phyloP scores from a whole-genome alignment of 1,140 invertebrate genomes.

The Latrodectus geometricus region DNA sequence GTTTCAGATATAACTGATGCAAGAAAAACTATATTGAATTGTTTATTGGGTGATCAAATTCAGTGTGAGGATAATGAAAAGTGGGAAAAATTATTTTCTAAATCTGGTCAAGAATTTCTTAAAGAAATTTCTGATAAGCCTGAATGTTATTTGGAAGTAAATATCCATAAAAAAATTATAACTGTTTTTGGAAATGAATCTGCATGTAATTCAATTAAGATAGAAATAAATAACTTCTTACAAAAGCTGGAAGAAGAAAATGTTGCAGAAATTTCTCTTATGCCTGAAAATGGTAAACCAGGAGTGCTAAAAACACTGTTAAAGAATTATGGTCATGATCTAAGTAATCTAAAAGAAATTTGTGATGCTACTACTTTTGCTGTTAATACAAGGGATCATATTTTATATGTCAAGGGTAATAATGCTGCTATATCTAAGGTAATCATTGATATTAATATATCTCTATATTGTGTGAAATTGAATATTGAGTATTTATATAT shows the following conservation, averaged over 20 bases:
- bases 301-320: constrained; percentile 36
- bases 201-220: constrained; percentile 6
- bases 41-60: constrained; percentile 44
- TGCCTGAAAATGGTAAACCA: constrained; percentile 6
- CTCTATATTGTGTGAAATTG: no score
- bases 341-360: constrained; percentile 9
- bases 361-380: constrained; percentile 27
- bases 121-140: constrained; percentile 20
- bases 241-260: constrained; percentile 13
- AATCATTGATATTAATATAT: no score
- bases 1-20: constrained; percentile 35
- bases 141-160: constrained; percentile 22
- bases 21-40: constrained; percentile 18
- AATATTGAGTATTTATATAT: no score
- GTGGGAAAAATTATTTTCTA: constrained; percentile 50
- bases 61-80: constrained; percentile 13
- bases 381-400: constrained; percentile 8
- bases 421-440: constrained; percentile 11
- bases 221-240: constrained; percentile 33
- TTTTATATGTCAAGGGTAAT: constrained; percentile 18
- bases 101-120: background rate
- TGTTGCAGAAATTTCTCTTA: constrained; percentile 25
- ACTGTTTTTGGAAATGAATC: constrained; percentile 47
- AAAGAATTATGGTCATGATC: constrained; percentile 32
- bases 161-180: constrained; percentile 25